Conservation (phyloP, 2,888 invertebrate species). For the Agapetus fuscipes region DNA sequence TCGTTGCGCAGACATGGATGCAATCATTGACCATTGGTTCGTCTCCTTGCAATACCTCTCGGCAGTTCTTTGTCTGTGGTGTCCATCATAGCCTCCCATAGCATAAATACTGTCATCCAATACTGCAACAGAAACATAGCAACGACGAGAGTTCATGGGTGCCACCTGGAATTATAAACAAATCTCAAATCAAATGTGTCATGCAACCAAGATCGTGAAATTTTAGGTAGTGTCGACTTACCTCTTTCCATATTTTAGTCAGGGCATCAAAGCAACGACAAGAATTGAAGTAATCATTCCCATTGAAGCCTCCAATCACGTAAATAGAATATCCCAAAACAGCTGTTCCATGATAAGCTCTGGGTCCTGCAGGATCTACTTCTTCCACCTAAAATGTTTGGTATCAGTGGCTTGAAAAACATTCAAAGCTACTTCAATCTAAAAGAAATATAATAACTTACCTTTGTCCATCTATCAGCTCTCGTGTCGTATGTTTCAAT, state of each 20-base stretch:
- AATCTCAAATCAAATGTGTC: background rate
- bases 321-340: constrained; percentile 78
- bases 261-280: constrained; percentile 83
- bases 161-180: constrained; percentile 43
- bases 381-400: constrained; percentile 56
- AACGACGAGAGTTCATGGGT: constrained; percentile 82
- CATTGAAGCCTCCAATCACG: constrained; percentile 89
- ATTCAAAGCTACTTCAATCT: constrained; percentile 8
- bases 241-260: constrained; percentile 75
- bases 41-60: constrained; percentile 75
- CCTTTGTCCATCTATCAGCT: constrained; percentile 82
- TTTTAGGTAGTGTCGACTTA: constrained; percentile 20
- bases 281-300: constrained; percentile 79
- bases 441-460: constrained; percentile 26
- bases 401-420: constrained; percentile 7
- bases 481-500: constrained; percentile 85
- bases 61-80: constrained; percentile 75
- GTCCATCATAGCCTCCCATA: constrained; percentile 83
- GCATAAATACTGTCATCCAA: constrained; percentile 71
- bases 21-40: constrained; percentile 83
- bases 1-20: constrained; percentile 80
- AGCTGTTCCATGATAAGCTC: constrained; percentile 91
- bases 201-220: background rate
- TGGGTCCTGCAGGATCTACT: constrained; percentile 72
- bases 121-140: constrained; percentile 79